Conservation (phyloP, 2,113 vertebrate species). For the Alexandromys fortis region DNA sequence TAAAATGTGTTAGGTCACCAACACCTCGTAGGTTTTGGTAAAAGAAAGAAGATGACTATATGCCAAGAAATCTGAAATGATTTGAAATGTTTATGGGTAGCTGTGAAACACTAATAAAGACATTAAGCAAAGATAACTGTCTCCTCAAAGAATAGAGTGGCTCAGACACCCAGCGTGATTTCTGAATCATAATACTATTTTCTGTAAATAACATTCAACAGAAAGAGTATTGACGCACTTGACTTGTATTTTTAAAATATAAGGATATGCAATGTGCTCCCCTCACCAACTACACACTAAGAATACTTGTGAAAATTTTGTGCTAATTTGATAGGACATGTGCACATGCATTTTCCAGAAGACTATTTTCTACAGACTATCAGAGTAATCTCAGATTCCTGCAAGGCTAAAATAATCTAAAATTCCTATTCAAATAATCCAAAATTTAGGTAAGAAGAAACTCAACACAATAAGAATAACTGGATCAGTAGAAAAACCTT, state of each 20-base stretch:
- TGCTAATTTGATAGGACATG: background rate
- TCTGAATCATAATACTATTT: slow-evolving; percentile 15
- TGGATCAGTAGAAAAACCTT: background rate
- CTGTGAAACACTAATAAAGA: slow-evolving; percentile 37
- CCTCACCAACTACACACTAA: background rate
- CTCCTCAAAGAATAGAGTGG: background rate
- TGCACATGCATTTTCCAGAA: background rate
- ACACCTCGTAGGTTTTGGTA: background rate
- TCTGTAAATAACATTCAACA: background rate
- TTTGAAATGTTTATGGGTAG: background rate
- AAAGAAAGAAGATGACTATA: background rate
- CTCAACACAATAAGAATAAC: background rate
- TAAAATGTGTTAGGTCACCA: slow-evolving; percentile 9
- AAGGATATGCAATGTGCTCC: background rate
- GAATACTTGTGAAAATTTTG: background rate
- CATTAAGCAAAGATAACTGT: background rate
- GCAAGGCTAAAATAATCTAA: background rate
- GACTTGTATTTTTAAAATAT: background rate
- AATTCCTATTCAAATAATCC: background rate
- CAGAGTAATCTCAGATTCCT: background rate
- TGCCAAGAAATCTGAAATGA: slow-evolving; percentile 8
- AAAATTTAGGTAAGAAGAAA: background rate
- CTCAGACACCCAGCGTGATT: background rate
- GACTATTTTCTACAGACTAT: background rate
- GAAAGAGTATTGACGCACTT: background rate